Base-by-base conservation (phyloP, 2,797 vertebrate species). In the Ctenochaetus hawaiiensis region DNA sequence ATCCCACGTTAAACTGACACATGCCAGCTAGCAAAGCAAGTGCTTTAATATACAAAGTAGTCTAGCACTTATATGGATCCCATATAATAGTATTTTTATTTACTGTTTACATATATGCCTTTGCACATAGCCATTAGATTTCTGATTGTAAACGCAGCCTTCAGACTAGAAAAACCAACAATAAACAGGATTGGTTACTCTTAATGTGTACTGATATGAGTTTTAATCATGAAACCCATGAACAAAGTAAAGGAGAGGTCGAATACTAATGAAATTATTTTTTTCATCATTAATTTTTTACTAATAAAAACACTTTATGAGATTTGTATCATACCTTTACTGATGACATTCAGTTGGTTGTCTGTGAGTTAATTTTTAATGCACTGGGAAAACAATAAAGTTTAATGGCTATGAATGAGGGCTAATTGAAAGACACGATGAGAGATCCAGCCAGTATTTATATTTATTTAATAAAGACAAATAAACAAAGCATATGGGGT, bases 351-450 rank as follows among this genome's bases (percentile, higher is more conserved):
- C 4, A 58, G 56, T 62, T 47, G 12, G 7, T n/a, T 8, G 22
- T 5, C 44, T 71, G 9, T 64, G 1, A 47, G 23, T 45, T 23
- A 13, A 26, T 10, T 22, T 17, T 45, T 26, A 17, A 45, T 44
- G 14, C 12, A 44, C 39, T 8, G 11, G 58, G 13, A 1, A 59
- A 43, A 60, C 41, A 60, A 4, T 13, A 60, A 93, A 94, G 96
- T 96, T 96, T 94, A 97, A 97, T 97, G 95, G 96, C 96, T 64
- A 72, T 96, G 96, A 94, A 95, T 94, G 95, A 96, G 95, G 95
- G 95, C 96, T 96, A 97, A 96, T 97, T 96, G 97, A 95, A 93
- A 94, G 92, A 94, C 92, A 92, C 90, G 85, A 93, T 92, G 87
- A 87, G 86, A 94, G 93, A 93, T 88, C 87, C 92, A 94, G 92